Evolutionary conservation across 2,113 vertebrate genomes (phyloP).

Genomic region (Lates calcarifer): DNA sequence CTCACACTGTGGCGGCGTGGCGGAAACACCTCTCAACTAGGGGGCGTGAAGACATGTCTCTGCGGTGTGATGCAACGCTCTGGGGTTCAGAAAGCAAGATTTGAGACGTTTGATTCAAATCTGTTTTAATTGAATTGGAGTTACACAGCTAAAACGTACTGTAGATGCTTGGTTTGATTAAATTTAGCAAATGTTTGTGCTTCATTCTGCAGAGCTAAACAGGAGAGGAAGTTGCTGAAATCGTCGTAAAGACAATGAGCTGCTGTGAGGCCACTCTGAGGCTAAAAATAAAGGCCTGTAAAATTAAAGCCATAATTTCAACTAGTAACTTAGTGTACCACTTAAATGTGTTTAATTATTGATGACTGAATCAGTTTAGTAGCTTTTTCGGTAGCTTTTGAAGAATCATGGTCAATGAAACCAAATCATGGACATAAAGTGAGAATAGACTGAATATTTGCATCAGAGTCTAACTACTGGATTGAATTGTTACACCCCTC

Average conservation of each 20-base stretch:
- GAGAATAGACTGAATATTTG: not conserved
- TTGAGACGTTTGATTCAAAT: not conserved
- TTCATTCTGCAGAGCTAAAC: not conserved
- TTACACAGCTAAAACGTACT: not conserved
- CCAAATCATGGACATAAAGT: not conserved
- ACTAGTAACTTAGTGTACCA: not conserved
- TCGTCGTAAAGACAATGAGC: not conserved
- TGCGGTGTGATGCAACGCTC: slow-evolving; percentile 17
- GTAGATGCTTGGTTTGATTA: not conserved
- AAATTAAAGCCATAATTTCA: slow-evolving; percentile 9
- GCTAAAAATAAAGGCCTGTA: not conserved
- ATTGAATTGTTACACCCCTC: not conserved
- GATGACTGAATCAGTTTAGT: not conserved
- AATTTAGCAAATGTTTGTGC: slow-evolving; percentile 4
- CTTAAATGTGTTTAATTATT: slow-evolving; percentile 7
- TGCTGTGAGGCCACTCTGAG: not conserved
- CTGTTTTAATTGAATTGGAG: not conserved
- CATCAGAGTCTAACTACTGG: slow-evolving; percentile 6
- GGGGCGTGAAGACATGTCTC: not conserved
- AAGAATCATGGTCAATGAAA: not conserved
- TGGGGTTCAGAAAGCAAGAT: not conserved
- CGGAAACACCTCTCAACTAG: slow-evolving; percentile 64
- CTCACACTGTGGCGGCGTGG: slow-evolving; percentile 46
- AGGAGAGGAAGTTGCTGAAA: slow-evolving; percentile 4
- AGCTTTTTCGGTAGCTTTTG: not conserved